These are phyloP conservation scores for Synchiropus splendidus DNA, from an alignment of 2,113 vertebrate genomes.

Conservation along the genomic window DNA sequence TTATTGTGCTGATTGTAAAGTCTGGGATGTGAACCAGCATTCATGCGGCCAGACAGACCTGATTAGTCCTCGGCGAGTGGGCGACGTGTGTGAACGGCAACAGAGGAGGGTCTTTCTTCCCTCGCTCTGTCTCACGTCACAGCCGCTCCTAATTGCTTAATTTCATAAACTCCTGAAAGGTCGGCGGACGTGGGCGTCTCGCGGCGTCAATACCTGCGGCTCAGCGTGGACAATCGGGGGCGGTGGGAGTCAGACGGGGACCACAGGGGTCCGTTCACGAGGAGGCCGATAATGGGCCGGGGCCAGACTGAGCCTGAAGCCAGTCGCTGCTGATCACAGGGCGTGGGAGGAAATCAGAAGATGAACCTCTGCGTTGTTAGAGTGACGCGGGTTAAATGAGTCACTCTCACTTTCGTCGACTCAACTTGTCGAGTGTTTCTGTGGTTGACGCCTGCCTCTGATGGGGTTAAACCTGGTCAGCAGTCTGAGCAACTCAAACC, in stretches of 20 bases:
- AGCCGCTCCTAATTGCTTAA: conserved; percentile 62
- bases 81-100: conserved; percentile 15
- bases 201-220: conserved; percentile 42
- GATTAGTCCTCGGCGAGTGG: conserved; percentile 62
- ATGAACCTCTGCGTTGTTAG: background rate
- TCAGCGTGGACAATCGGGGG: conserved; percentile 20
- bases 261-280: conserved; percentile 26
- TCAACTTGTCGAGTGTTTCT: too few species aligned
- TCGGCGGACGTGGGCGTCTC: conserved; percentile 9
- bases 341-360: conserved; percentile 3
- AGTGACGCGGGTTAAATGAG: background rate
- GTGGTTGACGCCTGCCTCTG: too few species aligned
- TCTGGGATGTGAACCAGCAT: conserved; percentile 57
- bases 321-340: conserved; percentile 33
- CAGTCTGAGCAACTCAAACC: too few species aligned
- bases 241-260: conserved; percentile 17
- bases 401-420: too few species aligned
- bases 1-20: conserved; percentile 60
- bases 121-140: conserved; percentile 42
- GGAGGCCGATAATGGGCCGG: conserved; percentile 34
- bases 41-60: conserved; percentile 60
- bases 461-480: too few species aligned
- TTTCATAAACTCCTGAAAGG: conserved; percentile 57
- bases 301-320: conserved; percentile 11
- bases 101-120: conserved; percentile 37